Evolutionary conservation across 2,797 vertebrate species (phyloP).

Genomic region (Chaunax sp.): DNA sequence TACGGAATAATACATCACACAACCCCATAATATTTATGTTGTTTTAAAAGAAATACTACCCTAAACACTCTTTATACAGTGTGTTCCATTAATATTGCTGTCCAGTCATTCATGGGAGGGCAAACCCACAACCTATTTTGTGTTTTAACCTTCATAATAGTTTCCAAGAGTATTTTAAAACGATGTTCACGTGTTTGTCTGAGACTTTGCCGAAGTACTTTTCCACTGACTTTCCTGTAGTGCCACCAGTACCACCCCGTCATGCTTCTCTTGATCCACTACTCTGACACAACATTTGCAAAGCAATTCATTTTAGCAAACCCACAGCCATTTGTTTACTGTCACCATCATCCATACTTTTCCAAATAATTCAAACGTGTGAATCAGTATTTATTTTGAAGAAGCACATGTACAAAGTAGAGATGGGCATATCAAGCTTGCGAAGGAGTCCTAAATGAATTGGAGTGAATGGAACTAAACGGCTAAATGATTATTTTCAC

Average conservation of each 20-base stretch:
- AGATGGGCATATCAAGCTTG: no score
- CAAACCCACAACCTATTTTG: neutral
- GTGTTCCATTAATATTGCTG: neutral
- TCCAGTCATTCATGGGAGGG: neutral
- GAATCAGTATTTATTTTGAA: no score
- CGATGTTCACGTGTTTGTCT: neutral
- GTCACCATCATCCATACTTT: neutral
- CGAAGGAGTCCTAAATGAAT: no score
- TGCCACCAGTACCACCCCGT: no score
- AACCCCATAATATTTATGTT: no score
- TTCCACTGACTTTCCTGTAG: neutral
- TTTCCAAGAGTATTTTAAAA: neutral
- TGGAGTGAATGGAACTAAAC: no score
- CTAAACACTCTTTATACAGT: no score
- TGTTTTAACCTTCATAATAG: neutral
- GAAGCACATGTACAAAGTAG: no score
- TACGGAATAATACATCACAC: no score
- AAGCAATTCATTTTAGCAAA: neutral
- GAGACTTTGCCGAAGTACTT: neutral
- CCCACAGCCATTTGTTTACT: neutral
- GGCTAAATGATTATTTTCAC: no score
- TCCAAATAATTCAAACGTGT: no score
- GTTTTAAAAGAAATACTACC: no score
- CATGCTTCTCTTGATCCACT: neutral
- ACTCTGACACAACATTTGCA: neutral